Conservation (phyloP, 2,888 invertebrate genomes). For the Philaethria dido region DNA sequence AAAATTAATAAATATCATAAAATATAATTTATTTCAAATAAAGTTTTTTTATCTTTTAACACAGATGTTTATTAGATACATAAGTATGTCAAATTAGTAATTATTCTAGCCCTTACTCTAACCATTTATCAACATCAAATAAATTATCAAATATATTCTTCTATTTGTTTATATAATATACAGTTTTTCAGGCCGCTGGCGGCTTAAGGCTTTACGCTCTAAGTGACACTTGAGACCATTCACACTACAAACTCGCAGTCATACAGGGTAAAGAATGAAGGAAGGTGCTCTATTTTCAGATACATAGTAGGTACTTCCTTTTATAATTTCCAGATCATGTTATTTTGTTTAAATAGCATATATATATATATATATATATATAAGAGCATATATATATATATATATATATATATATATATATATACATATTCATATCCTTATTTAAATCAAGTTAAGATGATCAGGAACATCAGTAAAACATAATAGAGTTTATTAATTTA, state of each 20-base stretch:
- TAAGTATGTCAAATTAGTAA: not conserved
- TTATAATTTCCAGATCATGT: not conserved
- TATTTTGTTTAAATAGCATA: not conserved
- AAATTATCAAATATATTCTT: slow-evolving; percentile 11
- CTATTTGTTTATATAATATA: slow-evolving; percentile 24
- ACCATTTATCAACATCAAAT: not conserved
- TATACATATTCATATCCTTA: too few species aligned
- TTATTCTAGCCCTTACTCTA: too few species aligned
- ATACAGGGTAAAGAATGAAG: slow-evolving; percentile 14
- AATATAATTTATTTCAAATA: too few species aligned
- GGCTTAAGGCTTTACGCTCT: slow-evolving; percentile 33
- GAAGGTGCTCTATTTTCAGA: slow-evolving; percentile 1
- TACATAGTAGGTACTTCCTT: not conserved
- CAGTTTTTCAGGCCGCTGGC: slow-evolving; percentile 36
- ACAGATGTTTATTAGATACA: not conserved
- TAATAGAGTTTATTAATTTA: too few species aligned
- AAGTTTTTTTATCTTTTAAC: not conserved
- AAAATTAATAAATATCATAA: too few species aligned
- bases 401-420: not conserved
- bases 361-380: too few species aligned
- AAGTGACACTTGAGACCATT: slow-evolving; percentile 37
- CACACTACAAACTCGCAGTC: slow-evolving; percentile 30
- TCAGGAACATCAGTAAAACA: too few species aligned
- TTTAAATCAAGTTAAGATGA: too few species aligned
- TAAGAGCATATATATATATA: not conserved